phyloP scores from a whole-genome alignment of 2,797 vertebrate species.

The Microhierax caerulescens region DNA sequence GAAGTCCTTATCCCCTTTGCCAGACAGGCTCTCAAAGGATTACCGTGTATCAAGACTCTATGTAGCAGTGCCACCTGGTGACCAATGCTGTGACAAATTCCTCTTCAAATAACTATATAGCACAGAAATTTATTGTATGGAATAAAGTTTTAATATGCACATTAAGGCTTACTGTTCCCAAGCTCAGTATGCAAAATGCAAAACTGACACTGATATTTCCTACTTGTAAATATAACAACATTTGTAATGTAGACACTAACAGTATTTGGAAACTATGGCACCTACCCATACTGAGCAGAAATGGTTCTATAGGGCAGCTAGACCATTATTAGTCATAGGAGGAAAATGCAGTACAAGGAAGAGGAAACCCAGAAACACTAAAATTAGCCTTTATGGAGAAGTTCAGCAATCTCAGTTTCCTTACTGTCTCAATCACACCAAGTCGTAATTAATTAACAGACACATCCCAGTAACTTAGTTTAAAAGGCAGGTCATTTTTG shows the following conservation, averaged over 20 bases:
- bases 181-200: background rate
- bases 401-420: background rate
- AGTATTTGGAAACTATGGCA: background rate
- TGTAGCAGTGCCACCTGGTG: slow-evolving; percentile 51
- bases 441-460: background rate
- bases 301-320: background rate
- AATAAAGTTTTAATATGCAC: background rate
- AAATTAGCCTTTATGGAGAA: background rate
- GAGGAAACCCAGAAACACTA: background rate
- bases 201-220: background rate
- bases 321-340: background rate
- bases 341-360: background rate
- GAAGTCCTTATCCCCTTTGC: background rate
- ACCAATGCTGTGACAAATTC: background rate
- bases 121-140: background rate
- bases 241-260: background rate
- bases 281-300: background rate
- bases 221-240: background rate
- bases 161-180: background rate
- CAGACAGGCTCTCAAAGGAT: background rate
- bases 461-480: background rate
- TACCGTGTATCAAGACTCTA: background rate
- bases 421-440: background rate
- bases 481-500: background rate
- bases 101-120: background rate